Conservation (phyloP, 2,113 vertebrate genomes). For the Desmodus rotundus region DNA sequence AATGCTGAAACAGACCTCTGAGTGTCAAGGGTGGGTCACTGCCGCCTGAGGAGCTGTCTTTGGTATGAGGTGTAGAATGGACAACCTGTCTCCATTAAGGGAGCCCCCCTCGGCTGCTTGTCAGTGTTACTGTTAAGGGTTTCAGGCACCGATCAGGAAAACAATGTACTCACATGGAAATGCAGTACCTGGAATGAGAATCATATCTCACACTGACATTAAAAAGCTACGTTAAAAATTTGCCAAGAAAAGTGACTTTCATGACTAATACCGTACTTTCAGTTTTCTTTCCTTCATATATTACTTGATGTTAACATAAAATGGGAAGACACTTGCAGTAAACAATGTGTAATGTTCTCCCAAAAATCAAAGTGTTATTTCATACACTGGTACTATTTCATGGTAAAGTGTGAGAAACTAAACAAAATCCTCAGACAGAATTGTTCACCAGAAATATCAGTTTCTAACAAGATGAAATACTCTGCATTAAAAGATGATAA, state of each 20-base stretch:
- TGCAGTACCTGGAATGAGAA: background rate
- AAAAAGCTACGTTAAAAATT: background rate
- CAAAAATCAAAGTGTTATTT: background rate
- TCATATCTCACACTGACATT: background rate
- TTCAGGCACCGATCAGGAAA: background rate
- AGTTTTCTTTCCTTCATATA: background rate
- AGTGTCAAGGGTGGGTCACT: background rate
- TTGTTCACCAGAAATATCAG: slow-evolving; percentile 11
- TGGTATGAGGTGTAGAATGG: background rate
- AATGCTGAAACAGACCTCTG: background rate
- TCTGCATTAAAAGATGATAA: slow-evolving; percentile 21
- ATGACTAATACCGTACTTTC: background rate
- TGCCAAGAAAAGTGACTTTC: background rate
- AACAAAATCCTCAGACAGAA: background rate
- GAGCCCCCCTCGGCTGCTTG: no score
- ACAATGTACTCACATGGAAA: background rate
- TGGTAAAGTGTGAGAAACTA: background rate
- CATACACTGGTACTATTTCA: background rate
- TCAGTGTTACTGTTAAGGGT: background rate
- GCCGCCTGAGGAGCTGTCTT: background rate
- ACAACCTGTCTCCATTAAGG: background rate
- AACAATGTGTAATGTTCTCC: background rate
- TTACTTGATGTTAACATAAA: background rate
- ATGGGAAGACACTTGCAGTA: background rate
- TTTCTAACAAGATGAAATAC: background rate